Evolutionary conservation across 1,140 invertebrate genomes (phyloP).

Genomic region (Camponotus vicinus): DNA sequence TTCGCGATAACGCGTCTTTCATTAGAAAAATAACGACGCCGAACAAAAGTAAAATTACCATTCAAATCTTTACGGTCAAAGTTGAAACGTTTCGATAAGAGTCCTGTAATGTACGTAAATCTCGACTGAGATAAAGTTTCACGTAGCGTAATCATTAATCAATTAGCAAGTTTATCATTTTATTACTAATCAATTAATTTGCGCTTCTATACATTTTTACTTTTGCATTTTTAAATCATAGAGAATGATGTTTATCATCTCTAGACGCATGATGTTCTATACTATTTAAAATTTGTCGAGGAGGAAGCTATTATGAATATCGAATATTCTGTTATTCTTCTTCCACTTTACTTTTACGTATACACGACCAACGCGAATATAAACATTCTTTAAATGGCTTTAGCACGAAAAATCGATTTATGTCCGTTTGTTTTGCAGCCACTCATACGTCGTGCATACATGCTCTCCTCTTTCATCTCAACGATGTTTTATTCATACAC

Average conservation of each 20-base stretch:
- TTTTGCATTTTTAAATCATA: neutral
- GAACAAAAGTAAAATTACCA: neutral
- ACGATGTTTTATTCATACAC: slow-evolving; percentile 43
- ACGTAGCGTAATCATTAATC: neutral
- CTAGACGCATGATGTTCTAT: neutral
- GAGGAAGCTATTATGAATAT: neutral
- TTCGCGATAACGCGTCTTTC: slow-evolving; percentile 14
- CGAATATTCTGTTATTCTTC: slow-evolving; percentile 11
- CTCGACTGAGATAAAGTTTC: neutral
- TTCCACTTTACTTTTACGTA: neutral
- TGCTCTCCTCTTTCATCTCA: neutral
- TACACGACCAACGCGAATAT: neutral
- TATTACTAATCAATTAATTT: neutral
- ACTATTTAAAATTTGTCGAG: neutral
- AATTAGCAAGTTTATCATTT: neutral
- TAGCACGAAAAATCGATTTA: slow-evolving; percentile 5
- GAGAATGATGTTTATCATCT: neutral
- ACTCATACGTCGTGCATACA: neutral
- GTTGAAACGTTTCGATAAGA: neutral
- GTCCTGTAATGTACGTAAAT: too few species aligned
- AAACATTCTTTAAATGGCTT: slow-evolving; percentile 18
- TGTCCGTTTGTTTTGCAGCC: slow-evolving; percentile 20
- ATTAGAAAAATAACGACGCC: neutral
- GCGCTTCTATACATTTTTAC: neutral
- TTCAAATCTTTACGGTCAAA: neutral